Evolutionary conservation across 1,140 invertebrate genomes (phyloP).

Genomic region (Papilio machaon): DNA sequence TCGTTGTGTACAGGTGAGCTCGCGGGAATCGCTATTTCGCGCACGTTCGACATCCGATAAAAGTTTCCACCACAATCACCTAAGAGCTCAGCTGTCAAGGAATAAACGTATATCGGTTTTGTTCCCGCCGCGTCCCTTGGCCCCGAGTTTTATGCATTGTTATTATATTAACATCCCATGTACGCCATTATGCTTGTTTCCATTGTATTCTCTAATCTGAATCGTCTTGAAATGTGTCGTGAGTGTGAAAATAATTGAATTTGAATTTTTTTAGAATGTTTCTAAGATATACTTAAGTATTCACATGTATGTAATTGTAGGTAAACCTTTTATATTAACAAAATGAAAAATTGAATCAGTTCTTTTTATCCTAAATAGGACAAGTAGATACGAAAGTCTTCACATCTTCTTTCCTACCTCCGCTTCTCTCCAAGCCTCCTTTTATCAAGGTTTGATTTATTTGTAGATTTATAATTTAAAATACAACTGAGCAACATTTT

Average conservation of each 20-base stretch:
- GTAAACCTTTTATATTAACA: too few species aligned
- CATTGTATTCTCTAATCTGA: not conserved
- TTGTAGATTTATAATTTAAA: not conserved
- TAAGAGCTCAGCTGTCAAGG: slow-evolving; percentile 82
- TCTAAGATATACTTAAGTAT: too few species aligned
- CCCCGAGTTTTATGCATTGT: slow-evolving; percentile 44
- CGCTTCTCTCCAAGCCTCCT: too few species aligned
- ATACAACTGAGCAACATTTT: not conserved
- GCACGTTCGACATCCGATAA: slow-evolving; percentile 82
- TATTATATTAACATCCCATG: slow-evolving; percentile 13
- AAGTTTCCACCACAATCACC: slow-evolving; percentile 82
- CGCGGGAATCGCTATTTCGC: slow-evolving; percentile 77
- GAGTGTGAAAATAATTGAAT: not conserved
- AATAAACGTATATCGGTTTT: slow-evolving; percentile 81
- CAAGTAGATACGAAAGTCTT: not conserved
- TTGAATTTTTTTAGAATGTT: not conserved
- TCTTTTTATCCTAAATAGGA: not conserved
- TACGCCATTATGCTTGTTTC: not conserved
- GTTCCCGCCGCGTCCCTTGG: slow-evolving; percentile 70
- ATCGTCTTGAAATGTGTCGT: not conserved
- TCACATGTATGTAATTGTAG: too few species aligned
- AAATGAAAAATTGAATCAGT: not conserved
- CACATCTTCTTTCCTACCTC: too few species aligned
- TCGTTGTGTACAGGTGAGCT: slow-evolving; percentile 66
- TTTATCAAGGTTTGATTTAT: not conserved